These are phyloP conservation scores for Malacoraja senta DNA, from an alignment of 2,797 vertebrate genomes.

Conservation along the genomic window DNA sequence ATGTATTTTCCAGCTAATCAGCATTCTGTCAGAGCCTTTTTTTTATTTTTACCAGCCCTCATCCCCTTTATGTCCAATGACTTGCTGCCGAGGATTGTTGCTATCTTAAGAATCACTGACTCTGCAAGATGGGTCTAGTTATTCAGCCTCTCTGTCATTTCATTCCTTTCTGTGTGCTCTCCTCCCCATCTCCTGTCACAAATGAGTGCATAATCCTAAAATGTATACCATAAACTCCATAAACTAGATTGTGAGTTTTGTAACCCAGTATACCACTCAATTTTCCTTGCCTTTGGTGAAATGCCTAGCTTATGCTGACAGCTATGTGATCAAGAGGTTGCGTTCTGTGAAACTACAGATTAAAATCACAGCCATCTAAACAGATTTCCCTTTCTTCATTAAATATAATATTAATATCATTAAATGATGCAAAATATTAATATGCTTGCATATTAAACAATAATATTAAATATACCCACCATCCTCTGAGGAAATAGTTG, in stretches of 20 bases:
- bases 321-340: neutral
- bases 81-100: neutral
- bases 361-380: neutral
- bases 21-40: neutral
- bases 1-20: neutral
- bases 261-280: too few species aligned
- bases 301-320: neutral
- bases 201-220: neutral
- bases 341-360: neutral
- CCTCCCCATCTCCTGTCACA: neutral
- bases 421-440: too few species aligned
- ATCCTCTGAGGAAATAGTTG: too few species aligned
- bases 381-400: neutral
- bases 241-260: neutral
- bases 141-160: neutral
- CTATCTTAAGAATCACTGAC: neutral
- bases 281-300: neutral
- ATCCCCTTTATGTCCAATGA: neutral
- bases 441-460: too few species aligned
- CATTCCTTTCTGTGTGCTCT: neutral
- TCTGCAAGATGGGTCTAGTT: neutral
- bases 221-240: neutral
- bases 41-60: neutral
- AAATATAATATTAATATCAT: too few species aligned
- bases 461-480: too few species aligned